phyloP scores from a whole-genome alignment of 2,888 invertebrate species.

The Neoscelio sp. region DNA sequence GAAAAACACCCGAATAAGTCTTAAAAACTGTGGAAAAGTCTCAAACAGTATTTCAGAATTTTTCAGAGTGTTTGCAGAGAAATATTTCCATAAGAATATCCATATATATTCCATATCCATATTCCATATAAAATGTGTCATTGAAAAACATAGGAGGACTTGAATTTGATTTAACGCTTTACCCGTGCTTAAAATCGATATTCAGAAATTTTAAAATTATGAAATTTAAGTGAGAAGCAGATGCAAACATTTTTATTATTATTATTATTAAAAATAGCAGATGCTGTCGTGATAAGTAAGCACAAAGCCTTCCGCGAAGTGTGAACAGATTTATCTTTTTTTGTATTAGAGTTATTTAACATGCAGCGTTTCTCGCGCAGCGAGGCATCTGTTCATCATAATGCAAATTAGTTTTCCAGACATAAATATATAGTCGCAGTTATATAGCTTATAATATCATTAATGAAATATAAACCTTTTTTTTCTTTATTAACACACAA shows the following conservation, averaged over 20 bases:
- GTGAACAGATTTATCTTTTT: background rate
- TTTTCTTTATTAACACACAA: too few species aligned
- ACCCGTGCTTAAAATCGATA: background rate
- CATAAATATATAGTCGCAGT: background rate
- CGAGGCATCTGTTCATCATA: constrained; percentile 1
- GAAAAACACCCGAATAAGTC: too few species aligned
- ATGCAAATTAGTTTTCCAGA: background rate
- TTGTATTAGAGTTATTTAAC: background rate
- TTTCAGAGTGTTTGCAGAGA: too few species aligned
- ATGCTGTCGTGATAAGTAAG: background rate
- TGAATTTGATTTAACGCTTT: too few species aligned
- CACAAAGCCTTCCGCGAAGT: background rate
- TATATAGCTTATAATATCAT: too few species aligned
- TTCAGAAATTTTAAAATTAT: background rate
- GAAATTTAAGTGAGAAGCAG: background rate
- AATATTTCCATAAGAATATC: too few species aligned
- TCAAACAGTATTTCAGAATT: too few species aligned
- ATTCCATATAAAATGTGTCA: too few species aligned
- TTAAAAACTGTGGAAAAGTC: too few species aligned
- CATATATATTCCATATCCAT: too few species aligned
- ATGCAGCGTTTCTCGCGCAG: background rate
- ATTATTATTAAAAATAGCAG: background rate
- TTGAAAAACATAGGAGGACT: too few species aligned
- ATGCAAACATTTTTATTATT: background rate
- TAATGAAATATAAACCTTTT: too few species aligned